Evolutionary conservation across 2,888 invertebrate species (phyloP), one percentile per base, ranked within the genome.

Genomic region (Eulithis prunata): DNA sequence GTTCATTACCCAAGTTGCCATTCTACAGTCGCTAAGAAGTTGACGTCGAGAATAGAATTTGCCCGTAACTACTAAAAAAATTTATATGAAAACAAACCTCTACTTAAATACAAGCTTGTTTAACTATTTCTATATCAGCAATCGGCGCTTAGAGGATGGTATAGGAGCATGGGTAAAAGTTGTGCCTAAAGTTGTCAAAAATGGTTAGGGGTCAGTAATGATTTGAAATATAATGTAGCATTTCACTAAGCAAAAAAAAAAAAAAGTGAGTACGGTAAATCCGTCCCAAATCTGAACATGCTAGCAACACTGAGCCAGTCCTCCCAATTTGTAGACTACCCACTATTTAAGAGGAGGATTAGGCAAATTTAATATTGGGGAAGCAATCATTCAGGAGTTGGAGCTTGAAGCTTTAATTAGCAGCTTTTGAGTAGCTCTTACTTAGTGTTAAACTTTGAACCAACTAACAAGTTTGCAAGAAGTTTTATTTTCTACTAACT

Each of bases 241-340:
- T 38, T 5, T 38, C 5, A 3, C 41, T 8, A 7, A 41, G 32
- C 32, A 41, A 41, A 49, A 21, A 49, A 1, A 49, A 21, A n/a
- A 1, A 14, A 45, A 52, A 14, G 7, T 21, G 21, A 21, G 28
- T n/a, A 10, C 8, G 59, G 13, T 59, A 59, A 11, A 63, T 56
- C n/a, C 41, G 32, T 14, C 62, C 1, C 45, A 52, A 52, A 21
- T 2, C 0, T 4, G n/a, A 0, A 11, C 2, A 10, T 12, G 43
- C 7, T 64, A 60, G 67, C 54, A 81, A 73, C 74, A 79, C 78
- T 79, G 77, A 70, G 67, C 71, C 70, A 58, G 66, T 69, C 70
- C 68, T 71, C 74, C 76, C 77, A 78, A 82, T 82, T 82, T 81
- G 82, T 81, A 75, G 75, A 74, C 78, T 75, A 77, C 77, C 78